Evolutionary conservation across 2,888 invertebrate genomes (phyloP).

Genomic region (Agrotis clavis): DNA sequence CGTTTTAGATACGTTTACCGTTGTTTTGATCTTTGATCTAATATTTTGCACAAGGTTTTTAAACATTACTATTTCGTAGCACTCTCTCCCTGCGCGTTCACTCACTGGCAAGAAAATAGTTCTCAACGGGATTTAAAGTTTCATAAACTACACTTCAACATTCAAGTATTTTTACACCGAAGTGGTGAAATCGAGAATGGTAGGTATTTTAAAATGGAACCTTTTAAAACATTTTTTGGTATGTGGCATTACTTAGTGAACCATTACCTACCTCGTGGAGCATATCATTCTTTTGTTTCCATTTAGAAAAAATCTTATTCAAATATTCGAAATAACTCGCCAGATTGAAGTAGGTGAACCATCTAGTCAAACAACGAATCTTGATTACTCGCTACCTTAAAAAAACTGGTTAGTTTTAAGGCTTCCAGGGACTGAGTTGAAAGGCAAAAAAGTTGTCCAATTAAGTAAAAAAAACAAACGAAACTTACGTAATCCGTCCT

Average conservation of each 20-base stretch:
- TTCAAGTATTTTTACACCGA: slow-evolving; percentile 61
- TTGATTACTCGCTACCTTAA: slow-evolving; percentile 41
- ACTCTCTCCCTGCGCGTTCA: slow-evolving; percentile 44
- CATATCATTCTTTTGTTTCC: slow-evolving; percentile 38
- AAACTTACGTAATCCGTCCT: slow-evolving; percentile 59
- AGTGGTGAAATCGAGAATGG: slow-evolving; percentile 51
- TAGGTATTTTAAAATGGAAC: slow-evolving; percentile 60
- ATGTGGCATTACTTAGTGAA: slow-evolving; percentile 33
- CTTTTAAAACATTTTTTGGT: slow-evolving; percentile 59
- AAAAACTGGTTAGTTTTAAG: slow-evolving; percentile 66
- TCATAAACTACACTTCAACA: slow-evolving; percentile 59
- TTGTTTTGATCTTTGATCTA: slow-evolving; percentile 13
- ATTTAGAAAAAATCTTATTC: slow-evolving; percentile 19
- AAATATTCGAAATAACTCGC: slow-evolving; percentile 15
- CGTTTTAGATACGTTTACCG: slow-evolving; percentile 1
- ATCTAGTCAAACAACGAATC: slow-evolving; percentile 45
- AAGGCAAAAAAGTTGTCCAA: slow-evolving; percentile 65
- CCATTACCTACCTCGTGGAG: slow-evolving; percentile 21
- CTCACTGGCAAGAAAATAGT: slow-evolving; percentile 58
- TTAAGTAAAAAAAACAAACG: slow-evolving; percentile 60
- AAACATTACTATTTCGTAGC: slow-evolving; percentile 35
- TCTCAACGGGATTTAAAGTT: slow-evolving; percentile 62
- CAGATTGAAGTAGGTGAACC: slow-evolving; percentile 23
- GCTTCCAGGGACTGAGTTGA: slow-evolving; percentile 45
- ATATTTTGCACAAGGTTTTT: slow-evolving; percentile 39